phyloP scores from a whole-genome alignment of 2,888 invertebrate species.

The Zonitis immaculata region DNA sequence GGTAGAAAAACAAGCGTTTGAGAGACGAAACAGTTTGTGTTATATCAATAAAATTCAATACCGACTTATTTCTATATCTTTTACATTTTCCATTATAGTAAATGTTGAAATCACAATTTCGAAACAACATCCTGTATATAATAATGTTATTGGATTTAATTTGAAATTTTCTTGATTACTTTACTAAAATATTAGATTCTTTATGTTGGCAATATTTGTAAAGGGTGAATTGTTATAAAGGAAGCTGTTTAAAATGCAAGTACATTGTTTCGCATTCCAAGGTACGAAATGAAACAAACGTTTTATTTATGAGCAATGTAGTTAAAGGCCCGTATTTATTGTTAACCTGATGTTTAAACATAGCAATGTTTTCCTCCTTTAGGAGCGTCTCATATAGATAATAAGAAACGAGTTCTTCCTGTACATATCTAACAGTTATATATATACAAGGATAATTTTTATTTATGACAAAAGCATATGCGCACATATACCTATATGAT shows the following conservation, averaged over 20 bases:
- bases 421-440: slow-evolving; percentile 11
- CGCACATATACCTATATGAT: too few relatives aligned
- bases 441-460: slow-evolving; percentile 12
- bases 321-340: slow-evolving; percentile 16
- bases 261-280: slow-evolving; percentile 16
- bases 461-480: slow-evolving; percentile 1
- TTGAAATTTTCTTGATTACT: background rate
- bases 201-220: background rate
- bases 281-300: slow-evolving; percentile 17
- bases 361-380: slow-evolving; percentile 11
- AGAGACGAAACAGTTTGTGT: too few relatives aligned
- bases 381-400: slow-evolving; percentile 8
- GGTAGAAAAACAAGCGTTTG: too few relatives aligned
- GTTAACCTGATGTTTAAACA: slow-evolving; percentile 16
- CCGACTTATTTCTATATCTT: too few relatives aligned
- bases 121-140: too few relatives aligned
- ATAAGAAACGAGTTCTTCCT: slow-evolving; percentile 10
- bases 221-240: slow-evolving; percentile 5
- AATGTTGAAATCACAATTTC: too few relatives aligned
- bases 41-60: too few relatives aligned
- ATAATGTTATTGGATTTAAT: background rate
- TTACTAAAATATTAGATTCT: background rate
- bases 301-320: slow-evolving; percentile 18
- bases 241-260: slow-evolving; percentile 11
- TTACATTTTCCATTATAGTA: too few relatives aligned